These are phyloP conservation scores for Macrophya annulata DNA, from an alignment of 2,888 invertebrate species.

Conservation along the genomic window DNA sequence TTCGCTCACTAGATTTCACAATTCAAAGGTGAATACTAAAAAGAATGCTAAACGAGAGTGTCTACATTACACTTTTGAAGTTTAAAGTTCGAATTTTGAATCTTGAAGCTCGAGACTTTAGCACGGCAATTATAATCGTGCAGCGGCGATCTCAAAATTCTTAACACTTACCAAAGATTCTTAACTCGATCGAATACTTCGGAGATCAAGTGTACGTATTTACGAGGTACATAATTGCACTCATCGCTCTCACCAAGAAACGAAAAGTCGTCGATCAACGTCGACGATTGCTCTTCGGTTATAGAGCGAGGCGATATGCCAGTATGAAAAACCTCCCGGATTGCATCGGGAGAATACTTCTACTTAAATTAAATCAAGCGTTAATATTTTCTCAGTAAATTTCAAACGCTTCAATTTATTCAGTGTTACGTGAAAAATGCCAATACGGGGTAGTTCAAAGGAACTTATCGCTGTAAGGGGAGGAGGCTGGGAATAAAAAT, in stretches of 20 bases:
- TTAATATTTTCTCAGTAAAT: background rate
- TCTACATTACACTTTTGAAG: background rate
- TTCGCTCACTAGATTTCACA: background rate
- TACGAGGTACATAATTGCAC: background rate
- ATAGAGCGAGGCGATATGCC: background rate
- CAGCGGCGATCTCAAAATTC: background rate
- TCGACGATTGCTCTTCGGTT: background rate
- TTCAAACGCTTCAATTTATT: background rate
- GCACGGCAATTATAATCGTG: background rate
- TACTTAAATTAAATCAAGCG: slow-evolving; percentile 6
- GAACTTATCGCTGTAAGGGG: slow-evolving; percentile 9
- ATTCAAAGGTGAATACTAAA: slow-evolving; percentile 22
- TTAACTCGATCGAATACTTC: slow-evolving; percentile 1
- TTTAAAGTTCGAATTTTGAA: slow-evolving; percentile 15
- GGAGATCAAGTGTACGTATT: background rate
- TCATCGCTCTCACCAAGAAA: background rate
- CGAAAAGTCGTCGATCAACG: slow-evolving; percentile 2
- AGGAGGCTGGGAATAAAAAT: background rate
- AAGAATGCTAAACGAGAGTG: slow-evolving; percentile 6
- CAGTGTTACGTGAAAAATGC: background rate
- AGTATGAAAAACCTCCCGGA: background rate
- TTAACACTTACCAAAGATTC: slow-evolving; percentile 21
- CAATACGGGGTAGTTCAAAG: slow-evolving; percentile 40
- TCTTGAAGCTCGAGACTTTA: background rate
- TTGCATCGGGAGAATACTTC: background rate